These are phyloP conservation scores for Drosophila tropicalis DNA, from an alignment of 1,140 invertebrate species.

Conservation along the genomic window DNA sequence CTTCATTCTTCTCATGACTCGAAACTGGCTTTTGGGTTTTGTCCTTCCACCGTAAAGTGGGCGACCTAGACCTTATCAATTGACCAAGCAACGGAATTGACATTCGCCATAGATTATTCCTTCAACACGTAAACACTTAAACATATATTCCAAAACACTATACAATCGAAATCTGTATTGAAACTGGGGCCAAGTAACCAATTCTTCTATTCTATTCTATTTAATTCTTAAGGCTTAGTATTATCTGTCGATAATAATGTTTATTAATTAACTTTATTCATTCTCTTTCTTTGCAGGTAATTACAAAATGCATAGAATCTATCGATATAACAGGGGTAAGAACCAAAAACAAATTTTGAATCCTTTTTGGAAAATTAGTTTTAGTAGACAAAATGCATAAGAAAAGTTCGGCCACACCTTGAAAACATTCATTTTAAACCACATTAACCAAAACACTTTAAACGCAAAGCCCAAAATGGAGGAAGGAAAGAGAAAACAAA, in stretches of 20 bases:
- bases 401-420: slow-evolving; percentile 48
- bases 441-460: slow-evolving; percentile 44
- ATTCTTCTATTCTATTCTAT: too few species aligned
- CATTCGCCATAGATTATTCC: slow-evolving; percentile 35
- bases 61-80: slow-evolving; percentile 65
- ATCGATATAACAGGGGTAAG: slow-evolving; percentile 71
- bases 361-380: too few species aligned
- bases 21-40: too few species aligned
- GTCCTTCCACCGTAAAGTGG: slow-evolving; percentile 39
- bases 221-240: too few species aligned
- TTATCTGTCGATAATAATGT: too few species aligned
- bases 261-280: neutral
- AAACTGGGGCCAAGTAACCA: neutral
- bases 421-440: slow-evolving; percentile 30
- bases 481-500: neutral
- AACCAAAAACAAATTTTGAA: neutral
- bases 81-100: slow-evolving; percentile 34
- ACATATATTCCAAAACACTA: neutral
- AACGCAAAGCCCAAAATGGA: neutral
- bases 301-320: slow-evolving; percentile 65
- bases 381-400: slow-evolving; percentile 7
- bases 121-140: neutral
- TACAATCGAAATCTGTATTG: neutral
- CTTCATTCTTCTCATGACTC: too few species aligned
- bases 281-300: slow-evolving; percentile 66